Base-by-base conservation (phyloP, 1,140 invertebrate species). In the Drosophila oshimai region DNA sequence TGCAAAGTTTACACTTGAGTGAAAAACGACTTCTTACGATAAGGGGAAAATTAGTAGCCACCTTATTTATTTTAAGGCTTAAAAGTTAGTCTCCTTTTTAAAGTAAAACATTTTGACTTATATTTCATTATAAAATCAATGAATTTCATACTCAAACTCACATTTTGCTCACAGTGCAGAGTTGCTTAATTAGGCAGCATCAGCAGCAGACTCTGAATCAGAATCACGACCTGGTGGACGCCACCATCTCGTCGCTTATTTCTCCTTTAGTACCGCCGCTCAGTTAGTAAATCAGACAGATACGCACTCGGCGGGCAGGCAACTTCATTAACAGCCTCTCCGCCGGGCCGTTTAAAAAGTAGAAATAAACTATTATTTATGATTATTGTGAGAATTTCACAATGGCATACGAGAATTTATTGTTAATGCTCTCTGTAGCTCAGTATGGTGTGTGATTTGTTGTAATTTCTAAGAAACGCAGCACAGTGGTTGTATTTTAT, bases 361-460 rank as follows among this genome's bases (percentile, higher is more conserved):
- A 87, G 70, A 87, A 87, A 87, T 88, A 81, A 87, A 87, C 76
- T 87, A 87, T 87, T 87, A 87, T 87, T 87, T 87, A 87, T 87
- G 83, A 87, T 87, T 87, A 87, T 87, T 87, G 81, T 87, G 81
- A 87, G 81, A 87, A 87, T 87, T 87, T 87, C 81, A 87, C 81
- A 87, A 87, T 81, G 81, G 81, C 83, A 87, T 87, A 83, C 81
- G 83, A 87, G 81, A 87, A 87, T 87, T 87, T 87, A 87, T 87
- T 87, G 81, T 87, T 86, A 87, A 87, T 81, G 81, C 54, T 70
- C 54, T 70, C 53, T 64, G 46, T 54, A 31, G 44, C 54, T 36
- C 22, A 36, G 39, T 55, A 17, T 39, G 34, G 39, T 3, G 28
- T 26, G 33, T 50, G 50, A 74, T 54, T 65, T 47, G 26, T 64